A percentile compares a stretch with the other conserved stretches of the same genome.
Conservation (phyloP, 2,888 invertebrate genomes). For the Liopterus haemorrhoidalis region DNA sequence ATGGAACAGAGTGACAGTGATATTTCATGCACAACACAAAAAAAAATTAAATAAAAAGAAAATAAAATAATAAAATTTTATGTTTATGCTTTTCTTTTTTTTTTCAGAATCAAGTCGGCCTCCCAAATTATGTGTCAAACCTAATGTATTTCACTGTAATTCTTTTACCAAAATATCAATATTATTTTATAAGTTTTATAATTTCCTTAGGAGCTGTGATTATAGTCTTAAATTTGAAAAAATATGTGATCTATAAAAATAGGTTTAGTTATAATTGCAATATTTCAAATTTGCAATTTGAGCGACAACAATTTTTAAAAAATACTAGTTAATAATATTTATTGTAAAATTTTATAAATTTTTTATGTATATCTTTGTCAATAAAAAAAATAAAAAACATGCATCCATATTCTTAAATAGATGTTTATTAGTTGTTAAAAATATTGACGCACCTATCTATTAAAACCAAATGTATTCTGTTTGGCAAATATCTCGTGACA, state of each 20-base stretch:
- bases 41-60: conserved; percentile 21
- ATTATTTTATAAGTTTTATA: conserved; percentile 28
- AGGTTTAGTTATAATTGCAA: conserved; percentile 3
- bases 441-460: no score
- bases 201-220: conserved; percentile 7
- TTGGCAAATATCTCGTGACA: no score
- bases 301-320: conserved; percentile 3
- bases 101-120: conserved; percentile 54
- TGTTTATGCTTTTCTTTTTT: conserved; percentile 20
- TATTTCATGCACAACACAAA: no score
- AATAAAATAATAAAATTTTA: conserved; percentile 12
- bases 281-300: conserved; percentile 13
- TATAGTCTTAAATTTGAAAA: conserved; percentile 7
- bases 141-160: conserved; percentile 50
- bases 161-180: conserved; percentile 50
- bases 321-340: background rate
- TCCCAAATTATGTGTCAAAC: conserved; percentile 49
- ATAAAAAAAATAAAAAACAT: no score
- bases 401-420: no score
- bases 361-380: no score
- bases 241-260: conserved; percentile 5
- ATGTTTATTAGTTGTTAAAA: no score
- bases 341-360: background rate
- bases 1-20: conserved; percentile 14
- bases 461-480: no score